Evolutionary conservation across 2,113 vertebrate genomes (phyloP).

Genomic region (Bubo blakistoni): DNA sequence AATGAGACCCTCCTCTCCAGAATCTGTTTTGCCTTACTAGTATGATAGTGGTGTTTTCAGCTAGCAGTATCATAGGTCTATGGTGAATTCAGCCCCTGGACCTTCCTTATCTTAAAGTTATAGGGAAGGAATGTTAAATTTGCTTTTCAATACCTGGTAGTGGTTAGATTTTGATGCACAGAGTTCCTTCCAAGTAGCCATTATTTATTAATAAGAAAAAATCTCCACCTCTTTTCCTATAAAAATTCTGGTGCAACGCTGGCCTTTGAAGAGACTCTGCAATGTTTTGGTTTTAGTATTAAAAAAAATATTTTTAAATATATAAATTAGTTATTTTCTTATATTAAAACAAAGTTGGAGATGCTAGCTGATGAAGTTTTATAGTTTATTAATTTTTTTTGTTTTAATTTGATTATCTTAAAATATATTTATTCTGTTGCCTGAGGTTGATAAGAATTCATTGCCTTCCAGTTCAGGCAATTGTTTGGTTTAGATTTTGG

Average conservation of each 20-base stretch:
- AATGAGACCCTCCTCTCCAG: slow-evolving; percentile 53
- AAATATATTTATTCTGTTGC: background rate
- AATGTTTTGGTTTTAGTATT: background rate
- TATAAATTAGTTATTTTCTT: background rate
- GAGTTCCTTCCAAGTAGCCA: background rate
- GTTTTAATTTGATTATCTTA: background rate
- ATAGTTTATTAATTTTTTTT: background rate
- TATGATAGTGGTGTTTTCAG: background rate
- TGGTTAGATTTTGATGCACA: slow-evolving; percentile 24
- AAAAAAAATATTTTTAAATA: no score
- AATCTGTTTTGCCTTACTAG: slow-evolving; percentile 10
- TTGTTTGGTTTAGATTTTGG: background rate
- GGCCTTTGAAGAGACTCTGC: background rate
- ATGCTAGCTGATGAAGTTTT: background rate
- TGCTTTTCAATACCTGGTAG: background rate
- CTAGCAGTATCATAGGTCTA: background rate
- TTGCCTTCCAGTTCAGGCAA: background rate
- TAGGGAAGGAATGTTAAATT: background rate
- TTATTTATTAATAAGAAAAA: background rate
- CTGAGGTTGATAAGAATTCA: background rate
- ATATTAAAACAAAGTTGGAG: background rate
- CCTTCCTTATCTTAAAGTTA: background rate
- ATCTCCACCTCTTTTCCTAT: background rate
- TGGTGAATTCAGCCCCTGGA: background rate
- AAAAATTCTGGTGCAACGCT: background rate